Evolutionary conservation across 1,140 invertebrate species (phyloP).

Genomic region (Drosophila ogumai): DNA sequence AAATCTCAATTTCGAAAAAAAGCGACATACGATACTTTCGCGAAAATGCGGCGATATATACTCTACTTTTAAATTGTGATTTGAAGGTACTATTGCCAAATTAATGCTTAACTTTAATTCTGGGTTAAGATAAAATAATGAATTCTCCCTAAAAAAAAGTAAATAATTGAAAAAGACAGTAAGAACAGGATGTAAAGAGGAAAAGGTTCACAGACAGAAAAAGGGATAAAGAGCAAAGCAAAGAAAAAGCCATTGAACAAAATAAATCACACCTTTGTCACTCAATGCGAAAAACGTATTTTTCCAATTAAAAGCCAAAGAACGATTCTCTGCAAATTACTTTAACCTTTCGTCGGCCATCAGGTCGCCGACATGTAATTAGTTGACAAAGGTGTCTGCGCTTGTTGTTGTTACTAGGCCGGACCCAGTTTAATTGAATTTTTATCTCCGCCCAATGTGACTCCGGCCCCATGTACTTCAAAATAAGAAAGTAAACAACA

Average conservation of each 20-base stretch:
- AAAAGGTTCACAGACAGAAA: slow-evolving; percentile 4
- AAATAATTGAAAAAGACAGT: slow-evolving; percentile 58
- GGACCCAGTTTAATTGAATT: slow-evolving; percentile 69
- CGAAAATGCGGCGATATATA: too few species aligned
- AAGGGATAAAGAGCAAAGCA: slow-evolving; percentile 2
- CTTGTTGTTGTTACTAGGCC: slow-evolving; percentile 14
- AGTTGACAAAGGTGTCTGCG: slow-evolving; percentile 74
- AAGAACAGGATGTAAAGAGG: slow-evolving; percentile 30
- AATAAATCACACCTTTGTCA: slow-evolving; percentile 81
- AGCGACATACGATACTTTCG: too few species aligned
- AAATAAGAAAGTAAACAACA: slow-evolving; percentile 9
- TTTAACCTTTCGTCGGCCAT: slow-evolving; percentile 66
- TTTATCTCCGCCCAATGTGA: slow-evolving; percentile 62
- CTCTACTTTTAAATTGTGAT: background rate
- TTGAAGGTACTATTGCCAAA: background rate
- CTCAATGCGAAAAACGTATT: slow-evolving; percentile 60
- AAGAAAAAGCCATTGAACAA: slow-evolving; percentile 66
- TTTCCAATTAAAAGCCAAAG: slow-evolving; percentile 70
- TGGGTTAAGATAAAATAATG: background rate
- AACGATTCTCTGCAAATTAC: slow-evolving; percentile 58
- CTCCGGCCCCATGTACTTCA: slow-evolving; percentile 2
- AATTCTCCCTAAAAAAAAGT: slow-evolving; percentile 23
- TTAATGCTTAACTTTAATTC: slow-evolving; percentile 45
- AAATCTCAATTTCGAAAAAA: too few species aligned
- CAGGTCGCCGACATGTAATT: slow-evolving; percentile 63